These are phyloP conservation scores for Balaenoptera acutorostrata DNA, from an alignment of 2,113 vertebrate species.

Conservation along the genomic window DNA sequence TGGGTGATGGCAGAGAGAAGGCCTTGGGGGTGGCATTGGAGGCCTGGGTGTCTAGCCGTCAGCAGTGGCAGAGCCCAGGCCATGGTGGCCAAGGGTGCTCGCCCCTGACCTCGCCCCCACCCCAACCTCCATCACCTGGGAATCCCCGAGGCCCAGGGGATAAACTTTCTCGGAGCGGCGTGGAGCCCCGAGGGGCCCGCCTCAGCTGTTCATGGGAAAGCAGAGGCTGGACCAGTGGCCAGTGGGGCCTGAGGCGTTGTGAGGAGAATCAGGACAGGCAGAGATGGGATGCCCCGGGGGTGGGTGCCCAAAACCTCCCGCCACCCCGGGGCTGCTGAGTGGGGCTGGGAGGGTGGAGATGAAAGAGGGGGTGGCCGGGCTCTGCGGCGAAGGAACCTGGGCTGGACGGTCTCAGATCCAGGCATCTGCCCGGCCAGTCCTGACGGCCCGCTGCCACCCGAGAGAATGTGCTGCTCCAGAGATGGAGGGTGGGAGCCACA, in stretches of 20 bases:
- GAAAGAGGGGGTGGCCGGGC: background rate
- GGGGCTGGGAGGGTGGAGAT: background rate
- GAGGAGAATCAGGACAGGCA: background rate
- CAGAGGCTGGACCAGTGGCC: background rate
- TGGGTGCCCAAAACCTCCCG: background rate
- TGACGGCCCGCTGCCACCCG: rapidly evolving
- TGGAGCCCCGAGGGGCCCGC: background rate
- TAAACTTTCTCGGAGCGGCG: background rate
- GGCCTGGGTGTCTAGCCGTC: background rate
- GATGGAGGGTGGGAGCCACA: background rate
- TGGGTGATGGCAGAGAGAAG: background rate
- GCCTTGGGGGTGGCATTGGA: background rate
- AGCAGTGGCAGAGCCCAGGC: background rate
- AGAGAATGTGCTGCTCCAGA: background rate
- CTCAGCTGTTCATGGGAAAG: background rate
- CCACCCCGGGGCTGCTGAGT: rapidly evolving
- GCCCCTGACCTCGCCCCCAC: background rate
- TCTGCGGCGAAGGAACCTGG: background rate
- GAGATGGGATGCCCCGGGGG: background rate
- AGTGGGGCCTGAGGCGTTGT: background rate
- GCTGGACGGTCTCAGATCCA: background rate
- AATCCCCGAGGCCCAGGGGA: background rate
- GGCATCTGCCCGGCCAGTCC: background rate
- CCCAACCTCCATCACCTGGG: background rate
- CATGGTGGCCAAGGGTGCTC: background rate